Percentiles rank a stretch among this genome's conserved stretches.
These are phyloP conservation scores for Tiphia femorata DNA, from an alignment of 2,888 invertebrate species.

Conservation along the genomic window DNA sequence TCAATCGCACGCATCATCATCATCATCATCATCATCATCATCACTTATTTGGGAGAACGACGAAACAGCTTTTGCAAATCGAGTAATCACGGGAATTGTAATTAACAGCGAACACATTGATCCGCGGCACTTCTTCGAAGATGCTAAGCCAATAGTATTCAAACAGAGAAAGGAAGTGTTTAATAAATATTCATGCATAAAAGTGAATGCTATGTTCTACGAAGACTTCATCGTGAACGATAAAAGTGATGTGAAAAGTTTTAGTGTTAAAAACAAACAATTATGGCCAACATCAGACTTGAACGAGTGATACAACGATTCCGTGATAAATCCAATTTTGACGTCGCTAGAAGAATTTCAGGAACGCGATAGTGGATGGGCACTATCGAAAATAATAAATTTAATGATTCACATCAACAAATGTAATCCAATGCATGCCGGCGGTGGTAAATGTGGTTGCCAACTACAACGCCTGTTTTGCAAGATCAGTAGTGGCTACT, in stretches of 20 bases:
- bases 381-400: conserved; percentile 21
- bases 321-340: conserved; percentile 15
- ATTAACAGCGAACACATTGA: neutral
- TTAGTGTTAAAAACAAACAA: conserved; percentile 5
- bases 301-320: conserved; percentile 12
- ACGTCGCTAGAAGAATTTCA: conserved; percentile 43
- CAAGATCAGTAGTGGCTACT: conserved; percentile 42
- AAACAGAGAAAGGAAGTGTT: neutral
- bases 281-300: conserved; percentile 1
- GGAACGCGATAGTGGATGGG: conserved; percentile 46
- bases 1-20: too few relatives aligned
- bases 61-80: conserved; percentile 1
- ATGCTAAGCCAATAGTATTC: neutral
- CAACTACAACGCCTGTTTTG: too few relatives aligned
- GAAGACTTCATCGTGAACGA: conserved; percentile 10
- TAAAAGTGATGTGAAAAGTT: neutral
- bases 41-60: neutral
- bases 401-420: conserved; percentile 38
- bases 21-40: too few relatives aligned
- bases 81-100: neutral
- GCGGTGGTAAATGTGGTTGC: conserved; percentile 44
- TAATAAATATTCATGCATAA: neutral
- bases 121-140: neutral
- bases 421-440: conserved; percentile 33
- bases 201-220: conserved; percentile 7